Conservation (phyloP, 1,140 invertebrate species). For the Drosophila pachea region DNA sequence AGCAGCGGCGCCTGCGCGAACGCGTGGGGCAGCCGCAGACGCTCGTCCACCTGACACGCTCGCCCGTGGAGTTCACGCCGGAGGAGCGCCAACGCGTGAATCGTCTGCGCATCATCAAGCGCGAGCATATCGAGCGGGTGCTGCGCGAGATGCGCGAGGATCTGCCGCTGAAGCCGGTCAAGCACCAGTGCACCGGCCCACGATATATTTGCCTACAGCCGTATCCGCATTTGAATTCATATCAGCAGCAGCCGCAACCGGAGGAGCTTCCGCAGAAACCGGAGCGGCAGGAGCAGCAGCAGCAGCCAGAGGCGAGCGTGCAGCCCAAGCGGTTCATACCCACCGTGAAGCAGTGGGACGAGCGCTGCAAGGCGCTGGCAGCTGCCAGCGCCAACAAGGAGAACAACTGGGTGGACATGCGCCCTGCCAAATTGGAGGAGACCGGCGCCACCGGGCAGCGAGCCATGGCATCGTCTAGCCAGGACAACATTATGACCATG, state of each 20-base stretch:
- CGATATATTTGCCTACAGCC: conserved; percentile 27
- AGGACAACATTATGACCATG: conserved; percentile 20
- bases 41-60: conserved; percentile 40
- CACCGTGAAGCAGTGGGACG: conserved; percentile 63
- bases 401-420: conserved; percentile 9
- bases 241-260: neutral
- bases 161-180: conserved; percentile 2
- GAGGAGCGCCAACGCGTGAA: conserved; percentile 49
- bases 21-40: neutral
- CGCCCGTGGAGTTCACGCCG: conserved; percentile 31
- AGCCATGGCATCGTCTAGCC: conserved; percentile 11
- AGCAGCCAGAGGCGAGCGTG: neutral
- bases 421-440: neutral
- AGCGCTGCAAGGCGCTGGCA: conserved; percentile 43
- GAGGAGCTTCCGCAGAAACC: neutral
- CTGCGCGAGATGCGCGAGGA: conserved; percentile 49
- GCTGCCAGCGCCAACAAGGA: conserved; percentile 25
- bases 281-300: neutral
- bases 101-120: conserved; percentile 37
- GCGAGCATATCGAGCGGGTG: conserved; percentile 51
- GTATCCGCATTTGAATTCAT: neutral
- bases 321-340: conserved; percentile 51
- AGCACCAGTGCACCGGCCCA: neutral
- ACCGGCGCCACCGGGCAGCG: neutral
- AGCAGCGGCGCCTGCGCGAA: conserved; percentile 52